Conservation (phyloP, 2,797 vertebrate species). For the Gymnoscopelus microlampas region DNA sequence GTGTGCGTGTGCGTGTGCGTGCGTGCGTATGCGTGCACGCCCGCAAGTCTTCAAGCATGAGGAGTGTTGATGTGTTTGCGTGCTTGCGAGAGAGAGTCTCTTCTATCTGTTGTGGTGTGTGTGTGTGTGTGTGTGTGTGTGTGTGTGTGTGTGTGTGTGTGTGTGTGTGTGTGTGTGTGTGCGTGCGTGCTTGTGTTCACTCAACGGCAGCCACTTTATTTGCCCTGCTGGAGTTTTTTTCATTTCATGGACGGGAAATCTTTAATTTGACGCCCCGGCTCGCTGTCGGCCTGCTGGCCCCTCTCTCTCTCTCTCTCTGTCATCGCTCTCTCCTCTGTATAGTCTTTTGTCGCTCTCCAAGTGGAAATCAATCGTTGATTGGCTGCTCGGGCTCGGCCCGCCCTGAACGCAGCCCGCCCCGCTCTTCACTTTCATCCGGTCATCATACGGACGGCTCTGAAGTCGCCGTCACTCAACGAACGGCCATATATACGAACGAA, state of each 20-base stretch:
- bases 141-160: slow-evolving; percentile 1
- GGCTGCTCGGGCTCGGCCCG: slow-evolving; percentile 12
- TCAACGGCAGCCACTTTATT: slow-evolving; percentile 60
- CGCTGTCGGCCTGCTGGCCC: slow-evolving; percentile 55
- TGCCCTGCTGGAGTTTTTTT: slow-evolving; percentile 67
- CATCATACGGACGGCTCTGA: too few species aligned
- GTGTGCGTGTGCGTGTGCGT: too few species aligned
- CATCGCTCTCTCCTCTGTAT: slow-evolving; percentile 49
- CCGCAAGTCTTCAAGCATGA: not conserved
- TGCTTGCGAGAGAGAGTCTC: slow-evolving; percentile 4
- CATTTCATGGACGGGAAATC: slow-evolving; percentile 76
- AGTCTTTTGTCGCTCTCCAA: slow-evolving; percentile 24
- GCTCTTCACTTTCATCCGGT: too few species aligned
- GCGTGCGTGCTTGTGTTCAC: slow-evolving; percentile 17
- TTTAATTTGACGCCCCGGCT: slow-evolving; percentile 68
- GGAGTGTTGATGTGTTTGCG: not conserved
- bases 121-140: slow-evolving; percentile 2
- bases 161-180: not conserved
- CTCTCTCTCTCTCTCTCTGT: slow-evolving; percentile 1
- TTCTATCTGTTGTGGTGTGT: not conserved
- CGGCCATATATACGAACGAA: too few species aligned
- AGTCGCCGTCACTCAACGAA: too few species aligned
- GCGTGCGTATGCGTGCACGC: too few species aligned
- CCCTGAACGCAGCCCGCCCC: too few species aligned
- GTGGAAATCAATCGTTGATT: slow-evolving; percentile 66